These are phyloP conservation scores for Anthoptus insignis DNA, from an alignment of 2,888 invertebrate species.

Conservation along the genomic window DNA sequence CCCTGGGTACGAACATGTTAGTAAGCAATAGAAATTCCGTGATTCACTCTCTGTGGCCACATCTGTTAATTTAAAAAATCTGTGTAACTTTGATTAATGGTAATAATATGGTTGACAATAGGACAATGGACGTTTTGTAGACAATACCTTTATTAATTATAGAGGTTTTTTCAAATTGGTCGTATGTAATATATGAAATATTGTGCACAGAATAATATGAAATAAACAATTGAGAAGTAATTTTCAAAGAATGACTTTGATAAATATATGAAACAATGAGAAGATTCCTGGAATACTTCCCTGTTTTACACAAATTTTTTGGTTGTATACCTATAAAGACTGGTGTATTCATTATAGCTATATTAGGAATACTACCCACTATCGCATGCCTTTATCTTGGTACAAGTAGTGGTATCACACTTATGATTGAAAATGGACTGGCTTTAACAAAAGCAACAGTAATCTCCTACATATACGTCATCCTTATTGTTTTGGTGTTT, in stretches of 20 bases:
- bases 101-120: too few species aligned
- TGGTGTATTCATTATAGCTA: conserved; percentile 53
- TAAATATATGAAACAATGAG: background rate
- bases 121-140: too few species aligned
- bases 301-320: conserved; percentile 50
- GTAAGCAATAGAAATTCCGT: too few species aligned
- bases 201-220: too few species aligned
- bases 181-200: too few species aligned
- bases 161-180: too few species aligned
- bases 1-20: too few species aligned
- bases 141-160: too few species aligned
- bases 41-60: too few species aligned
- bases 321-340: conserved; percentile 49
- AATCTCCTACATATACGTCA: conserved; percentile 7
- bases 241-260: background rate
- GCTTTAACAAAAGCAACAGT: background rate
- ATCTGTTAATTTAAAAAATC: too few species aligned
- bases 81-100: too few species aligned
- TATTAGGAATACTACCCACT: conserved; percentile 55
- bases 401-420: background rate
- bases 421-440: background rate
- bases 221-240: too few species aligned
- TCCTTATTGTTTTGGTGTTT: conserved; percentile 3
- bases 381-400: conserved; percentile 23
- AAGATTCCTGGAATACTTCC: conserved; percentile 40